Conservation (phyloP, 2,888 invertebrate genomes). For the Agonum fuliginosum region DNA sequence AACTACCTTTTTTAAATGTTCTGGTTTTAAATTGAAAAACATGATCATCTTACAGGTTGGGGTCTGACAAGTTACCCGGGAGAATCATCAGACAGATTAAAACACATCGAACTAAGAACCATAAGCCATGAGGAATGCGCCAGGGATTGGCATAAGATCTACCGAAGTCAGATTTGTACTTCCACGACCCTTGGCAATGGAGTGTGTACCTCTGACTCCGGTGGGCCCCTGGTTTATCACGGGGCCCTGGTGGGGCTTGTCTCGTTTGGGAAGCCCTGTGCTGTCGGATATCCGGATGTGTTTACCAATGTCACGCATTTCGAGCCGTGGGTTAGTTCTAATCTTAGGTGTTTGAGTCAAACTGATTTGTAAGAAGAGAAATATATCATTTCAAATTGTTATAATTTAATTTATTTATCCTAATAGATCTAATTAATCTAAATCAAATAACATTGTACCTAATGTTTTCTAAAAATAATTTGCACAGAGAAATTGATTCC, state of each 20-base stretch:
- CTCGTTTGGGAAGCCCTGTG: constrained; percentile 28
- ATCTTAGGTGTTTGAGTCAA: constrained; percentile 1
- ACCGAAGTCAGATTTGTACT: constrained; percentile 17
- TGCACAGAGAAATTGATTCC: no score
- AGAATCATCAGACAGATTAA: neutral
- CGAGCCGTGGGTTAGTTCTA: neutral
- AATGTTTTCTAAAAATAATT: no score
- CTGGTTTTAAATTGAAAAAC: no score
- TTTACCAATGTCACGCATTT: constrained; percentile 23
- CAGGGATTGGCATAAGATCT: neutral
- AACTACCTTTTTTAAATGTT: no score
- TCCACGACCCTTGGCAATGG: neutral
- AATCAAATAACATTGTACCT: no score
- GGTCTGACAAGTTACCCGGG: constrained; percentile 21
- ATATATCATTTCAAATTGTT: no score
- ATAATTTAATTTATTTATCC: no score
- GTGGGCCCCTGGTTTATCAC: constrained; percentile 6
- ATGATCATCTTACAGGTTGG: no score
- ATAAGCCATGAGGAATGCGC: neutral
- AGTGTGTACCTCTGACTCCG: constrained; percentile 26
- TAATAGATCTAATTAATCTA: no score
- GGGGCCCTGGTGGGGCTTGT: constrained; percentile 6
- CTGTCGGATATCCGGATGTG: constrained; percentile 24
- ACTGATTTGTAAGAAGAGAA: no score
- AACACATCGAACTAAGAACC: neutral